phyloP scores from a whole-genome alignment of 1,140 invertebrate genomes.

The Brachionus rotundiformis region DNA sequence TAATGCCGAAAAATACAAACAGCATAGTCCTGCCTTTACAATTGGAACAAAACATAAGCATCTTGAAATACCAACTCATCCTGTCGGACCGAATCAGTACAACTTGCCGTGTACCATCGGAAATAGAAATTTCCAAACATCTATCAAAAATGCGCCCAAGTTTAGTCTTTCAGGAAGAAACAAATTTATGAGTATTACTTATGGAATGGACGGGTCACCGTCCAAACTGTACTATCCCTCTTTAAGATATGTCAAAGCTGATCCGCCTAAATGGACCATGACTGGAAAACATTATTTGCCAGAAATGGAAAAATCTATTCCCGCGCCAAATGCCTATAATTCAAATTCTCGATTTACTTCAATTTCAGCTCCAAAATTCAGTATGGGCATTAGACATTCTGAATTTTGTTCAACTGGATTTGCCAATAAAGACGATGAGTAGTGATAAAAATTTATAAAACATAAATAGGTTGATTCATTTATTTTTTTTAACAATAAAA shows the following conservation, averaged over 20 bases:
- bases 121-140: not conserved
- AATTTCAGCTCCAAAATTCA: not conserved
- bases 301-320: not conserved
- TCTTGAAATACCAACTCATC: not conserved
- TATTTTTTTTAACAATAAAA: no score
- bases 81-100: conserved; percentile 40
- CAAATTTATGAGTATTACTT: conserved; percentile 51
- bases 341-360: not conserved
- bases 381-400: conserved; percentile 32
- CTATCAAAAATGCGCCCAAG: not conserved
- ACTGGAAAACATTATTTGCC: conserved; percentile 4
- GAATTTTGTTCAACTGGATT: conserved; percentile 49
- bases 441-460: not conserved
- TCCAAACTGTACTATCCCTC: not conserved
- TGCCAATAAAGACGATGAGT: not conserved
- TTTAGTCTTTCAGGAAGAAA: not conserved
- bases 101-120: conserved; percentile 6
- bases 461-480: no score
- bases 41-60: conserved; percentile 48
- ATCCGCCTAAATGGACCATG: conserved; percentile 22
- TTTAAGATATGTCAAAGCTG: not conserved
- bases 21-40: not conserved
- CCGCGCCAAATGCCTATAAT: conserved; percentile 33
- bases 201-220: conserved; percentile 45
- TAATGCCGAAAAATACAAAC: conserved; percentile 1